Base-by-base conservation (phyloP, 2,888 invertebrate genomes). In the Saturnia japonica region DNA sequence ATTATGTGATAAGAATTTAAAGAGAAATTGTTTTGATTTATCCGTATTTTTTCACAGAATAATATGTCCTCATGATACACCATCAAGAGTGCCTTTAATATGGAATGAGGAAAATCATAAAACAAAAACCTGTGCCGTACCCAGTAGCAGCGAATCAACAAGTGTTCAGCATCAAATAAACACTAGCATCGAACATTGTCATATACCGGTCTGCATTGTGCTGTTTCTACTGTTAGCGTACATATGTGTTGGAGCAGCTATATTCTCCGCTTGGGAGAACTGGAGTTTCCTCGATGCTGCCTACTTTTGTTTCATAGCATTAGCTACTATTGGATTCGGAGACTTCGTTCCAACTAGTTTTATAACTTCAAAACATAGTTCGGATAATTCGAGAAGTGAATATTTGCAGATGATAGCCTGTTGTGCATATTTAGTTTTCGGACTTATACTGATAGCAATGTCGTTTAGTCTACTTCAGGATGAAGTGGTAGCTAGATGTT, bases 251-350 rank as follows among this genome's bases (percentile, higher is more conserved):
- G 97, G 97, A 1, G 97, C 97, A 0, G 95, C 95, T 43, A 95
- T 96, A 73, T 97, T 97, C 90, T 96, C 97, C 25, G 94, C 96
- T n/a, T 96, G 97, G 95, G 97, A 96, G 83, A 96, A 96, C 80
- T 97, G 97, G 97, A 96, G 96, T 73, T 96, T 97, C 85, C 94
- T 97, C 66, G 97, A 97, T 84, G 97, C 97, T 11, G 96, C 96
- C 6, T 97, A 97, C 89, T 97, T 97, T 89, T 97, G 97, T 85
- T 97, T 97, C 88, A 96, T 97, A 76, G 97, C 97, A 3, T 92
- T 97, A 76, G 96, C 97, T 0, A 97, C 97, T 4, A 97, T 97
- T 73, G 97, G 97, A 54, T 96, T 97, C 76, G 97, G 97, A 7
- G 97, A 97, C 84, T 95, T 96, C 77, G 95, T 96, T 71, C 97